Percentiles rank a stretch among this genome's conserved stretches.
These are phyloP conservation scores for Malthinus seriepunctatus DNA, from an alignment of 2,888 invertebrate species.

Conservation along the genomic window DNA sequence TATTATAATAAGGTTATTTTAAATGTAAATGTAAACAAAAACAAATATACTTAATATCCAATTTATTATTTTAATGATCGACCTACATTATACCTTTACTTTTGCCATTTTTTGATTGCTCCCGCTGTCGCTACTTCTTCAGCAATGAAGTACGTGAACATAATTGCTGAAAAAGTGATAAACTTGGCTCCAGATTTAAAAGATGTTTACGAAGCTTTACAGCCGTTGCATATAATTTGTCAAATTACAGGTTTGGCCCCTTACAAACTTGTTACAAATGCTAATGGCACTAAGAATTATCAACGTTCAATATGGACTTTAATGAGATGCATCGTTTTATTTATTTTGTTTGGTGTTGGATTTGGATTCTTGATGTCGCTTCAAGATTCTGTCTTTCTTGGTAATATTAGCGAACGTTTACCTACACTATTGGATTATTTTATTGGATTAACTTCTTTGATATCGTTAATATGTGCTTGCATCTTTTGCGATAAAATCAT, in stretches of 20 bases:
- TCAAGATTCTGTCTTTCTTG: conserved; percentile 9
- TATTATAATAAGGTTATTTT: too few relatives aligned
- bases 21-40: too few relatives aligned
- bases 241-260: conserved; percentile 26
- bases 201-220: conserved; percentile 25
- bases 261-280: conserved; percentile 20
- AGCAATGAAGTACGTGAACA: conserved; percentile 8
- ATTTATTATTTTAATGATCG: too few relatives aligned
- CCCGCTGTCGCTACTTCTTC: too few relatives aligned
- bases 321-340: conserved; percentile 10
- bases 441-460: conserved; percentile 23
- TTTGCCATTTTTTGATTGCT: too few relatives aligned
- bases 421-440: conserved; percentile 33
- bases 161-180: background rate
- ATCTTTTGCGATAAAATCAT: conserved; percentile 36
- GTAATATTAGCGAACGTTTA: conserved; percentile 25
- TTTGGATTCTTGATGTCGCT: conserved; percentile 1
- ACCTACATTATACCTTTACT: too few relatives aligned
- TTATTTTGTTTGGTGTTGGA: conserved; percentile 4
- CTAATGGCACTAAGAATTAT: conserved; percentile 11
- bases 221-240: conserved; percentile 23
- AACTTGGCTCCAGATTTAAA: conserved; percentile 12
- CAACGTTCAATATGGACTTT: conserved; percentile 9
- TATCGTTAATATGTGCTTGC: conserved; percentile 27
- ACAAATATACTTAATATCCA: too few relatives aligned